Conservation (phyloP, 92 coral and sea anemone species). For the Phenganax subtilis region DNA sequence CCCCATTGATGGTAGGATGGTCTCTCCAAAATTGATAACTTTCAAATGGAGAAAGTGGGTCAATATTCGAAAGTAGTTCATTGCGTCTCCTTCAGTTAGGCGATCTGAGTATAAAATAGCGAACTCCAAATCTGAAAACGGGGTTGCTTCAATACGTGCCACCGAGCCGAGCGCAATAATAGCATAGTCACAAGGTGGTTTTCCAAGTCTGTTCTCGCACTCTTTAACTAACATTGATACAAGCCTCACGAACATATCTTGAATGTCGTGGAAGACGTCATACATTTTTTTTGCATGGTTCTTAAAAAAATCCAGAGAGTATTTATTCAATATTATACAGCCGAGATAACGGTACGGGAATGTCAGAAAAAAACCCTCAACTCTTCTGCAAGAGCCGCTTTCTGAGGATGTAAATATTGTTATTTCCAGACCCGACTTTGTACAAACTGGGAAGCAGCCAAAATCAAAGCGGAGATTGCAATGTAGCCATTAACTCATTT, state of each 20-base stretch:
- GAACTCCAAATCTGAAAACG: conserved; percentile 30
- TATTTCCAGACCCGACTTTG: too few relatives aligned
- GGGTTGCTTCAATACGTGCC: conserved; percentile 35
- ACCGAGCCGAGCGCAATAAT: conserved; percentile 31
- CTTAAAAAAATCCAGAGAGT: background rate
- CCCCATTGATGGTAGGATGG: conserved; percentile 25
- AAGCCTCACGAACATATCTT: conserved; percentile 14
- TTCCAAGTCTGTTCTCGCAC: conserved; percentile 17
- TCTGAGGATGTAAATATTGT: too few relatives aligned
- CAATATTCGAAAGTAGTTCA: conserved; percentile 15
- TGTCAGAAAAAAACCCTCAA: background rate
- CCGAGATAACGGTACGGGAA: background rate
- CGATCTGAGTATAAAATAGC: conserved; percentile 25
- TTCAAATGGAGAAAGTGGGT: conserved; percentile 29
- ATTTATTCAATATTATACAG: background rate
- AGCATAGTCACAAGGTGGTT: conserved; percentile 23
- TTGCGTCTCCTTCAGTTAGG: background rate
- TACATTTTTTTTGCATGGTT: conserved; percentile 12
- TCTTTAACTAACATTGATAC: conserved; percentile 23
- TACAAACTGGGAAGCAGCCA: too few relatives aligned
- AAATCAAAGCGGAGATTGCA: too few relatives aligned
- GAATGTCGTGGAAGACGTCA: conserved; percentile 27
- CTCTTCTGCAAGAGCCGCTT: too few relatives aligned
- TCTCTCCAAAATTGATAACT: conserved; percentile 26
- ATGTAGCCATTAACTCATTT: too few relatives aligned